Percentiles rank a stretch among this genome's conserved stretches.
These are phyloP conservation scores for Pollachius pollachius DNA, from an alignment of 2,113 vertebrate species.

Conservation along the genomic window DNA sequence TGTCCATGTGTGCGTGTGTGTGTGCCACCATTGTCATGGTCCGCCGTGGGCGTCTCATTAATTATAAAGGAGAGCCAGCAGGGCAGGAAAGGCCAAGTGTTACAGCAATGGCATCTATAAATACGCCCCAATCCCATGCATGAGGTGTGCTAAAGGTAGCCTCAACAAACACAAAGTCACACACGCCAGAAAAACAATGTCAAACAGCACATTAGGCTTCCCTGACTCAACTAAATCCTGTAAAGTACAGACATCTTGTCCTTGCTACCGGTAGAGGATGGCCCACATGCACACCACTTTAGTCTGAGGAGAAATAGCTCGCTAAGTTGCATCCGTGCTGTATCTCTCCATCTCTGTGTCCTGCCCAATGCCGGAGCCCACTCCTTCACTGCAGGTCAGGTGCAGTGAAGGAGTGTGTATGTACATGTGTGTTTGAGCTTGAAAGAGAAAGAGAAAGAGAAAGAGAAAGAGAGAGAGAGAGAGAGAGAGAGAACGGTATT, in stretches of 20 bases:
- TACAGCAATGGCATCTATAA: slow-evolving; percentile 59
- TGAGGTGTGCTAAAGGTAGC: slow-evolving; percentile 57
- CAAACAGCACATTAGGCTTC: slow-evolving; percentile 2
- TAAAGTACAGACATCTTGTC: neutral
- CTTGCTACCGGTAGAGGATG: neutral
- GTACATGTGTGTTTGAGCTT: too few relatives aligned
- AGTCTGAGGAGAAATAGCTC: too few relatives aligned
- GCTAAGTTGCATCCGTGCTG: too few relatives aligned
- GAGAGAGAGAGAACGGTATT: slow-evolving; percentile 9
- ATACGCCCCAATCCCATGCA: slow-evolving; percentile 60
- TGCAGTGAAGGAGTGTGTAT: too few relatives aligned
- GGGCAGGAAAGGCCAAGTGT: slow-evolving; percentile 47
- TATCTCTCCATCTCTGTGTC: too few relatives aligned
- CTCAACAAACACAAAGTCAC: slow-evolving; percentile 2
- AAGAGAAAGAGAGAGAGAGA: slow-evolving; percentile 19
- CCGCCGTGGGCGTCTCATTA: slow-evolving; percentile 60
- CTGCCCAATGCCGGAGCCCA: too few relatives aligned
- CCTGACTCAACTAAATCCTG: slow-evolving; percentile 1
- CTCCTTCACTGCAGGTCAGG: too few relatives aligned
- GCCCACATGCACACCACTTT: neutral
- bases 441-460: neutral
- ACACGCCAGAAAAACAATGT: slow-evolving; percentile 5
- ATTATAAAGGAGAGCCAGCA: slow-evolving; percentile 60
- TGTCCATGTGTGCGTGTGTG: slow-evolving; percentile 21
- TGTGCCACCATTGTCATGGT: slow-evolving; percentile 32